Evolutionary conservation across 2,888 invertebrate genomes (phyloP), one percentile per base, ranked within the genome.

Genomic region (Dichetophora obliterata): DNA sequence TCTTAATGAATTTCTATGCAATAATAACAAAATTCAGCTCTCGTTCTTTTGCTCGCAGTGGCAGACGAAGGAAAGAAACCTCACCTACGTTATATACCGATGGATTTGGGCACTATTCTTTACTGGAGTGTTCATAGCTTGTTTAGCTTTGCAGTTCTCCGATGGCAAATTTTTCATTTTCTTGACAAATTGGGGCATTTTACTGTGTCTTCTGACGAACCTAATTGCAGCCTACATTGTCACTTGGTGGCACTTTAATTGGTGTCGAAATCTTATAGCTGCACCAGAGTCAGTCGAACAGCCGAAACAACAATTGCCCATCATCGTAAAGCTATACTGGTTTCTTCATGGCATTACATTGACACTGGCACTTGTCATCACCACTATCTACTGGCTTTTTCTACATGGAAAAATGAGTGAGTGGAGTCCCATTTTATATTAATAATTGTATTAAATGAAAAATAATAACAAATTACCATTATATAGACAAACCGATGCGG

Each of bases 361-460:
- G 78, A 89, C 93, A 48, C 75, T 89, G 82, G 93, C 95, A 0
- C 90, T 95, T 79, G 93, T 93, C 78, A 94, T 95, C 81, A 93
- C 95, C 2, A 90, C 93, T 3, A 91, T 94, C 54, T 96, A 95
- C 88, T 96, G 96, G 95, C 86, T 91, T 19, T 85, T 89, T 77
- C 82, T 89, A 16, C 84, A 88, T 77, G 88, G 87, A 9, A 86
- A 84, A 54, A 86, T 87, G 83, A 84, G 87, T 48, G 48, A 52
- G 50, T 48, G 9, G 14, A 43, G 5, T 37, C n/a, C 3, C 5
- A 34, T n/a, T n/a, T 34, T n/a, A 22, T 63, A 31, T 5, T 5
- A 65, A 31, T 9, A 24, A 65, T 31, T 24, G 9, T 68, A n/a
- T 37, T 48, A n/a, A 48, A 68, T 48, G 14, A 34, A 3, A 48